Evolutionary conservation across 2,797 vertebrate species (phyloP).

Genomic region (Anguilla pacifica): DNA sequence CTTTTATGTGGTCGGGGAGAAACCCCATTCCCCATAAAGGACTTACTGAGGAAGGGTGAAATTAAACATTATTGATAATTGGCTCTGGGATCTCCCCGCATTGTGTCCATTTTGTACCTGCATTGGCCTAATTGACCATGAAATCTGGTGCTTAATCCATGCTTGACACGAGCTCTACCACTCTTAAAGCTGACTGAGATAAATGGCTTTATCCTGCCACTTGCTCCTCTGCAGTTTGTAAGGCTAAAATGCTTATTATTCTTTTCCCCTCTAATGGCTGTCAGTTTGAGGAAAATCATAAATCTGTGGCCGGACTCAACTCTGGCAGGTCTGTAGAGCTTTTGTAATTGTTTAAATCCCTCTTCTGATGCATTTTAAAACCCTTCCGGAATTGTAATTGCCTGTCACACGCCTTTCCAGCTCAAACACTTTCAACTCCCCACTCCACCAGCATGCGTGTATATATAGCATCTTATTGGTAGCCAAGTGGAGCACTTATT

Average conservation of each 20-base stretch:
- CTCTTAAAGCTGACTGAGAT: constrained; percentile 69
- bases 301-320: constrained; percentile 53
- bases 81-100: constrained; percentile 67
- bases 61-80: constrained; percentile 78
- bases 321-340: constrained; percentile 54
- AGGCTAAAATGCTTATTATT: constrained; percentile 62
- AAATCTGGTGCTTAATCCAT: constrained; percentile 71
- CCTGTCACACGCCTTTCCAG: constrained; percentile 56
- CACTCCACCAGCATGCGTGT: constrained; percentile 29
- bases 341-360: constrained; percentile 52
- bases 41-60: constrained; percentile 64
- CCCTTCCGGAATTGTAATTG: constrained; percentile 51
- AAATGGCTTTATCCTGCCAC: constrained; percentile 64
- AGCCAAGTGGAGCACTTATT: constrained; percentile 54
- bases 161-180: constrained; percentile 57
- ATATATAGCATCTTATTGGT: constrained; percentile 39
- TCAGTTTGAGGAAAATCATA: constrained; percentile 58
- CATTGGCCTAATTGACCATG: constrained; percentile 79
- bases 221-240: constrained; percentile 59
- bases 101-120: constrained; percentile 72
- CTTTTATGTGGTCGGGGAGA: constrained; percentile 51
- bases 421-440: constrained; percentile 45
- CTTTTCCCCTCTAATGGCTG: constrained; percentile 58
- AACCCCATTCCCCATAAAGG: constrained; percentile 56
- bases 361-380: constrained; percentile 57